Base-by-base conservation (phyloP, 2,797 vertebrate genomes). In the Synanceia verrucosa region DNA sequence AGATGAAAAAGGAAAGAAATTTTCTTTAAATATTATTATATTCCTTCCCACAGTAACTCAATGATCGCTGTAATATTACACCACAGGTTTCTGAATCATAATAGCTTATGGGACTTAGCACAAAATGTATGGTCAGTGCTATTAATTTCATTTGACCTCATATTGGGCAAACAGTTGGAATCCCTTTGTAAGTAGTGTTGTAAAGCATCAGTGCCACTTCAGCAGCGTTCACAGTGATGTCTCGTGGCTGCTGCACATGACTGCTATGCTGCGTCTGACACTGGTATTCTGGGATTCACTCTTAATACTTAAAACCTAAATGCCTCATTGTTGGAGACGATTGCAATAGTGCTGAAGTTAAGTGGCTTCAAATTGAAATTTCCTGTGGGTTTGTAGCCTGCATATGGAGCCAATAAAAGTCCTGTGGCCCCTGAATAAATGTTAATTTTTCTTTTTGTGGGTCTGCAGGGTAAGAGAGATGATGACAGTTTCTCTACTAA, bases 71-170 rank as follows among this genome's bases (percentile, higher is more conserved):
- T 70, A 61, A 74, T 84, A 73, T 81, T 70, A 81, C 77, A 62
- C 86, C 79, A 44, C 75, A 79, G 88, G 88, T 72, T 88, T 86
- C 80, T 89, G 84, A 91, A 90, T 81, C 61, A 75, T 72, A 84
- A 88, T 73, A 62, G 78, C 88, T 88, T 79, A 81, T 83, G 87
- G 80, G 87, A 87, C 70, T 89, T 79, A 26, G 55, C 53, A 55
- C 77, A 78, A 88, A 92, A 91, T 79, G 80, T 86, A 76, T 85
- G 86, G 90, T 83, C 86, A 81, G 83, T 52, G 58, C 85, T 92
- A 90, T 92, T 93, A 91, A 94, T 94, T 91, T 84, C 78, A 89
- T 91, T 91, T 86, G 70, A 87, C 86, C 90, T 86, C 92, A 93
- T 79, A 79, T 86, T 84, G 89, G 66, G 90, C 77, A 85, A 90